These are phyloP conservation scores for Anisognathus igniventris DNA, from an alignment of 2,797 vertebrate species.

Conservation along the genomic window DNA sequence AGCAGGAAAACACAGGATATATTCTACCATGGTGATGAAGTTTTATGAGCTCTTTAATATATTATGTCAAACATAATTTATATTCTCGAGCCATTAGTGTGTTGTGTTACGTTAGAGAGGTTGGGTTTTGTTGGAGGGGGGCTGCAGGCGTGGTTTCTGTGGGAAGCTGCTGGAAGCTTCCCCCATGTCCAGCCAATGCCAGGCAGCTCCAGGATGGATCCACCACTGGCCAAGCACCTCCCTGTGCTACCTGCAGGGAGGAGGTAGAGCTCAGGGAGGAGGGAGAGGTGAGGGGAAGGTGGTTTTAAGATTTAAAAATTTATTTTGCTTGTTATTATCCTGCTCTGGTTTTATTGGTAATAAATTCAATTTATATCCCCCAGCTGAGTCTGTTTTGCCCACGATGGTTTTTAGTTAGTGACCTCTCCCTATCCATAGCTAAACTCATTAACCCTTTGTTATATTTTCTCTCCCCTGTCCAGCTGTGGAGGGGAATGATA, in stretches of 20 bases:
- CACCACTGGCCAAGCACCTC: neutral
- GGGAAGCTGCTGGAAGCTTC: neutral
- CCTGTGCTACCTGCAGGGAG: neutral
- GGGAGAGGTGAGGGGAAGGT: neutral
- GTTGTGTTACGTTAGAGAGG: neutral
- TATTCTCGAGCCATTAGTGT: neutral
- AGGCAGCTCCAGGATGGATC: neutral
- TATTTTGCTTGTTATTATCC: neutral
- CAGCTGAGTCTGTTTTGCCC: neutral
- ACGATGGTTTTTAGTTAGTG: neutral
- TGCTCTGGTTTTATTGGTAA: neutral
- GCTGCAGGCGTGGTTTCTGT: neutral
- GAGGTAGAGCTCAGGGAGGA: neutral
- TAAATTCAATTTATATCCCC: neutral
- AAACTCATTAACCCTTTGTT: neutral
- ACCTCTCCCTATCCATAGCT: neutral
- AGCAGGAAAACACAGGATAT: neutral
- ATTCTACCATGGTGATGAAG: neutral
- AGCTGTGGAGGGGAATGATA: neutral
- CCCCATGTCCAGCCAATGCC: neutral
- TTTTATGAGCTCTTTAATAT: constrained; percentile 25
- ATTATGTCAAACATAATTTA: neutral
- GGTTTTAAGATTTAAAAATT: neutral
- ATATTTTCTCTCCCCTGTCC: neutral
- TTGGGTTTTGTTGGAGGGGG: neutral